Evolutionary conservation across 2,113 vertebrate species (phyloP).

Genomic region (Platysternon megacephalum): DNA sequence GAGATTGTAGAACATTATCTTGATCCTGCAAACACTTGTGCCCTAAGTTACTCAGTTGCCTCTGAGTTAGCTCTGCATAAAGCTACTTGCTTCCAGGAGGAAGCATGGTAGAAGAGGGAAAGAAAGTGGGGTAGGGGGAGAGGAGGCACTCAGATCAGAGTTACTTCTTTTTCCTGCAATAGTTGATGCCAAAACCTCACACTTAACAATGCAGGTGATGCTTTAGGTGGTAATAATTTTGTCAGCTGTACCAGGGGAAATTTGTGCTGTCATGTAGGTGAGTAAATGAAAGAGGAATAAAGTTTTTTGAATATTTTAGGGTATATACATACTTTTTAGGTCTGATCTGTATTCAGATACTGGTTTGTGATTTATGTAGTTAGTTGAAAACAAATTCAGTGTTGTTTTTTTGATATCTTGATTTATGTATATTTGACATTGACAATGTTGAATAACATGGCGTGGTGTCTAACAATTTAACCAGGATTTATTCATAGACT

Average conservation of each 20-base stretch:
- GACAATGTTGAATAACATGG: neutral
- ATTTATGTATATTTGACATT: neutral
- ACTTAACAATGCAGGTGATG: neutral
- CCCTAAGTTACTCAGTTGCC: neutral
- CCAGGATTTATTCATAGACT: neutral
- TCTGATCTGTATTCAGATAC: neutral
- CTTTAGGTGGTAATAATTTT: neutral
- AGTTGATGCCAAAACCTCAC: neutral
- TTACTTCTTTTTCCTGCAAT: fast-evolving
- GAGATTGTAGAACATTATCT: neutral
- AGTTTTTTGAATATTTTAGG: neutral
- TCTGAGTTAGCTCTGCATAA: neutral
- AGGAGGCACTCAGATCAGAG: fast-evolving
- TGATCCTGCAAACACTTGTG: neutral
- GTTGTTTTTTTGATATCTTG: neutral
- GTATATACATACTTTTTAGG: neutral
- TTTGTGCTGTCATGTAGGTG: neutral
- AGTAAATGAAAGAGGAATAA: neutral
- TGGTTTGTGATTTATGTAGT: neutral
- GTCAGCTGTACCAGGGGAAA: neutral
- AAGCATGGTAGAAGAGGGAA: neutral
- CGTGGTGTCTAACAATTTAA: neutral
- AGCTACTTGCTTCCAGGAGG: neutral
- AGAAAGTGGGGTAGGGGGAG: neutral
- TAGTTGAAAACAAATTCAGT: neutral